phyloP scores from a whole-genome alignment of 2,797 vertebrate genomes.

The Delichon dasypus region DNA sequence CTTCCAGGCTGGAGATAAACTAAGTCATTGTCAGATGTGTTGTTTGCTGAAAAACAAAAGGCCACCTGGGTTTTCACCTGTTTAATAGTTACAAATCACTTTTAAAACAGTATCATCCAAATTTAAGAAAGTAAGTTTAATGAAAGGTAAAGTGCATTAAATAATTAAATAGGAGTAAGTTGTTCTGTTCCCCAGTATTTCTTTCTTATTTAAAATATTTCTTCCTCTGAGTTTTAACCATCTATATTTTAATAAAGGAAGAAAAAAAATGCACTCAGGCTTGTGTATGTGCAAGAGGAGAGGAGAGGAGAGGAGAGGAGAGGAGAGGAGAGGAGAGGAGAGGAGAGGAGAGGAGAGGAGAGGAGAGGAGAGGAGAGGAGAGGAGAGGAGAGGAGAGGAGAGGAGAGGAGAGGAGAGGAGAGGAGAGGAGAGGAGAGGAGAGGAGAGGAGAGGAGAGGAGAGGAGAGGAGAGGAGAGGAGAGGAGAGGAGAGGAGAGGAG shows the following conservation, averaged over 20 bases:
- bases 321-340: neutral
- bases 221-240: slow-evolving; percentile 15
- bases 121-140: neutral
- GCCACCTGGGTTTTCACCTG: neutral
- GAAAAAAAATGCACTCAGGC: neutral
- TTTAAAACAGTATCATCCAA: neutral
- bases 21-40: neutral
- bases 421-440: neutral
- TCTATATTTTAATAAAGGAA: neutral
- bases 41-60: neutral
- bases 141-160: neutral
- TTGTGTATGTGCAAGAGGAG: neutral
- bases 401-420: neutral
- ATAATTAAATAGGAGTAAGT: neutral
- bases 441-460: neutral
- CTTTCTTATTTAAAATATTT: neutral
- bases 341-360: neutral
- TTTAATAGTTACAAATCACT: neutral
- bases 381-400: too few relatives aligned
- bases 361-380: too few relatives aligned
- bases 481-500: neutral
- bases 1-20: neutral
- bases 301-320: neutral
- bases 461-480: neutral
- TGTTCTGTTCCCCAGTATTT: neutral